These are phyloP conservation scores for Oryzias sinensis DNA, from an alignment of 2,797 vertebrate genomes.

Conservation along the genomic window DNA sequence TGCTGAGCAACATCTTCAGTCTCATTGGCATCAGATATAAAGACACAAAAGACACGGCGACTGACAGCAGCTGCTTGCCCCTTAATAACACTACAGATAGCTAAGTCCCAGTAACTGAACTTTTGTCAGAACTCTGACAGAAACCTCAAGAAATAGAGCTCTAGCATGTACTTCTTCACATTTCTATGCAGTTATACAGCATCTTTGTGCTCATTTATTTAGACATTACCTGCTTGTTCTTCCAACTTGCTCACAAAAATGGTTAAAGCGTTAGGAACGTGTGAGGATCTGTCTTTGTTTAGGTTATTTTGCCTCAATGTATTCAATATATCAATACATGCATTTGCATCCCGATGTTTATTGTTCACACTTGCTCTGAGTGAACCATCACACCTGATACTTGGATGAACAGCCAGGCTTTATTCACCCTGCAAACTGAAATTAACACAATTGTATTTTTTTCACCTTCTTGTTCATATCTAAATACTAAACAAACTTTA, in stretches of 20 bases:
- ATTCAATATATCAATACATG: too few relatives aligned
- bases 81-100: slow-evolving; percentile 24
- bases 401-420: too few relatives aligned
- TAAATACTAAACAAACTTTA: too few relatives aligned
- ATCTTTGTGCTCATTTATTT: not conserved
- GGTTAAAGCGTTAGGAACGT: too few relatives aligned
- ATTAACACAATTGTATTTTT: too few relatives aligned
- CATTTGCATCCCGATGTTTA: too few relatives aligned
- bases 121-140: slow-evolving; percentile 4
- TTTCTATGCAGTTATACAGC: not conserved
- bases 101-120: not conserved
- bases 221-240: not conserved
- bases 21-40: slow-evolving; percentile 82
- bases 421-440: too few relatives aligned
- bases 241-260: not conserved
- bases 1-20: slow-evolving; percentile 84
- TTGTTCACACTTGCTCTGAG: too few relatives aligned
- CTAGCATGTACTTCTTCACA: not conserved
- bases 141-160: not conserved
- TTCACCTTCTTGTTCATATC: too few relatives aligned
- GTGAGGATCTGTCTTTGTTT: too few relatives aligned
- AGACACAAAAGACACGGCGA: slow-evolving; percentile 5
- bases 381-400: too few relatives aligned
- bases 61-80: not conserved
- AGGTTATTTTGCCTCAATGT: too few relatives aligned